Conservation (phyloP, 2,113 vertebrate species). For the Jacana jacana region DNA sequence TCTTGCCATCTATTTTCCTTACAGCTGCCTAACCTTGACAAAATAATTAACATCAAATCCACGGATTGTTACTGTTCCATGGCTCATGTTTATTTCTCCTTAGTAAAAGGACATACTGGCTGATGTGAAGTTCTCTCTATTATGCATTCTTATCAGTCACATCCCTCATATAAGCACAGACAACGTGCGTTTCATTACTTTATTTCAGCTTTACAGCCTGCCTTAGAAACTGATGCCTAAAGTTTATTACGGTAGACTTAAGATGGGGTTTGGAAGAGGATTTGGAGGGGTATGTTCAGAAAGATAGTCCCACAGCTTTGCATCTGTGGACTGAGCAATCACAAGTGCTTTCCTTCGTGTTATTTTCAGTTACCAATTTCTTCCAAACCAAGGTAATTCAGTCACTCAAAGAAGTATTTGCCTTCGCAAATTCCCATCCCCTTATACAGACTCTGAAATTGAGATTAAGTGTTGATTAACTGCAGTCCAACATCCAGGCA, state of each 20-base stretch:
- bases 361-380: not conserved
- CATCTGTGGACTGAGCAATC: not conserved
- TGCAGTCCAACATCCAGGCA: not conserved
- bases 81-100: not conserved
- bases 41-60: not conserved
- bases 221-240: not conserved
- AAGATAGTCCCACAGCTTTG: not conserved
- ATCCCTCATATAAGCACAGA: not conserved
- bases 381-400: not conserved
- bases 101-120: not conserved
- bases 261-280: not conserved
- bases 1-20: not conserved
- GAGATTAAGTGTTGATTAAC: not conserved
- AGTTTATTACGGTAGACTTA: not conserved
- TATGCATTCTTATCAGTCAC: not conserved
- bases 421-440: not conserved
- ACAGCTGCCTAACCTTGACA: not conserved
- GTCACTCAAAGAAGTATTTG: not conserved
- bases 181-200: not conserved
- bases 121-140: not conserved
- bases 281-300: not conserved
- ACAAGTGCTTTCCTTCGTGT: not conserved
- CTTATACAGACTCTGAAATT: not conserved
- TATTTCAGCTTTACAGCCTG: not conserved
- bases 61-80: not conserved